A percentile compares a stretch with the other conserved stretches of the same genome.
Evolutionary conservation across 2,113 vertebrate genomes (phyloP).

Genomic region (Oriolus oriolus): DNA sequence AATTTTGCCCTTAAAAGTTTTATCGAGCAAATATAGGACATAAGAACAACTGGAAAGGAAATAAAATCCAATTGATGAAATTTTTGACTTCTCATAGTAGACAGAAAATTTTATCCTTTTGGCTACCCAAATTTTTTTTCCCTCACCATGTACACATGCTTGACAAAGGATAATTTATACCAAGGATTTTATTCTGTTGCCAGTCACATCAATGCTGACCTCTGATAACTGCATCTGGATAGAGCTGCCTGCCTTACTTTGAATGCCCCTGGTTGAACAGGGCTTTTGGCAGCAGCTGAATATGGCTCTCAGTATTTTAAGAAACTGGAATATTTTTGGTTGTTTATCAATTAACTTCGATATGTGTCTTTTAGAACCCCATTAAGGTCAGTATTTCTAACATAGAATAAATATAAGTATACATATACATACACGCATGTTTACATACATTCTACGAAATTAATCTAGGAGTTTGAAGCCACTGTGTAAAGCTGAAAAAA

Average conservation of each 20-base stretch:
- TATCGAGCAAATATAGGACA: neutral
- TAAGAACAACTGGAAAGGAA: neutral
- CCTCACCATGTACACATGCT: neutral
- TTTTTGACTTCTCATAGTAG: neutral
- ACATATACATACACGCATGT: fast-evolving
- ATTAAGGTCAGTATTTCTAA: neutral
- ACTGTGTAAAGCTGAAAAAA: neutral
- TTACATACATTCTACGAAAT: neutral
- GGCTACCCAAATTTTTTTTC: neutral
- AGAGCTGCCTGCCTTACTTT: neutral
- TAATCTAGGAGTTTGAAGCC: neutral
- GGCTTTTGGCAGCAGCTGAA: neutral
- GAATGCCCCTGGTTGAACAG: neutral
- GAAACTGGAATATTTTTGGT: neutral
- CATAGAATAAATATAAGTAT: neutral
- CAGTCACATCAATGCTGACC: neutral
- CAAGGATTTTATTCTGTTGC: neutral
- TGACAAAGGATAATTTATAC: neutral
- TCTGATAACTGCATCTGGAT: neutral
- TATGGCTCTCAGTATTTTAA: neutral
- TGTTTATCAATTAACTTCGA: neutral
- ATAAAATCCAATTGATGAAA: neutral
- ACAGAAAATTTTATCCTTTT: neutral
- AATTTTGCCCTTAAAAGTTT: neutral
- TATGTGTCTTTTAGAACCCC: neutral